Evolutionary conservation across 92 coral and sea anemone genomes (phyloP).

Genomic region (Anthopleura xanthogrammica): DNA sequence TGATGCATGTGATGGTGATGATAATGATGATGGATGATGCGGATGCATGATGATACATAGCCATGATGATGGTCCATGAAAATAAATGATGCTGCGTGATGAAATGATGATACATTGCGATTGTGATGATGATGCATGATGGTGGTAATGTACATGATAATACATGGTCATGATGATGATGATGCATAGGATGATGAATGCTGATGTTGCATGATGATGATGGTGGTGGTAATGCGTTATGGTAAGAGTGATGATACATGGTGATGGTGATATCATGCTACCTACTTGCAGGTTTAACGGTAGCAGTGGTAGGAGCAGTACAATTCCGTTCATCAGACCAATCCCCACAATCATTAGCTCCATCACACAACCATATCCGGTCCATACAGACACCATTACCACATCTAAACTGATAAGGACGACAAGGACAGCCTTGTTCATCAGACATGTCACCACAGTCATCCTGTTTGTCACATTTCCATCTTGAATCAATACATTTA

Average conservation of each 20-base stretch:
- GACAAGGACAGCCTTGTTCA: slow-evolving; percentile 83
- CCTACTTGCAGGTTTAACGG: background rate
- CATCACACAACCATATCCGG: slow-evolving; percentile 72
- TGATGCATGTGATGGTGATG: too few species aligned
- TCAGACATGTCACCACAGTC: slow-evolving; percentile 91
- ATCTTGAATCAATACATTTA: slow-evolving; percentile 48
- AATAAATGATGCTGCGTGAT: too few species aligned
- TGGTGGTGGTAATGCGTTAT: background rate
- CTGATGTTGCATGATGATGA: background rate
- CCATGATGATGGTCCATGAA: too few species aligned
- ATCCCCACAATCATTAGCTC: slow-evolving; percentile 82
- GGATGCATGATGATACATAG: background rate
- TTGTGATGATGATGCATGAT: background rate
- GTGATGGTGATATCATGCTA: background rate
- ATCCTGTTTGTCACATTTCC: slow-evolving; percentile 68
- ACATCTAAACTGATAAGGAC: slow-evolving; percentile 52
- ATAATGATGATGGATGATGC: too few species aligned
- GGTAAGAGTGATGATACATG: background rate
- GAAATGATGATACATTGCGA: too few species aligned
- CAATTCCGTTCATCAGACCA: slow-evolving; percentile 86
- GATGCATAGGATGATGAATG: background rate
- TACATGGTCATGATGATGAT: background rate
- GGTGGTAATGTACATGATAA: background rate
- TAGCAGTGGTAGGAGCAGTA: slow-evolving; percentile 17
- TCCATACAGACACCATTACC: slow-evolving; percentile 71